phyloP scores from a whole-genome alignment of 1,140 invertebrate species.

The Drosophila mayri region DNA sequence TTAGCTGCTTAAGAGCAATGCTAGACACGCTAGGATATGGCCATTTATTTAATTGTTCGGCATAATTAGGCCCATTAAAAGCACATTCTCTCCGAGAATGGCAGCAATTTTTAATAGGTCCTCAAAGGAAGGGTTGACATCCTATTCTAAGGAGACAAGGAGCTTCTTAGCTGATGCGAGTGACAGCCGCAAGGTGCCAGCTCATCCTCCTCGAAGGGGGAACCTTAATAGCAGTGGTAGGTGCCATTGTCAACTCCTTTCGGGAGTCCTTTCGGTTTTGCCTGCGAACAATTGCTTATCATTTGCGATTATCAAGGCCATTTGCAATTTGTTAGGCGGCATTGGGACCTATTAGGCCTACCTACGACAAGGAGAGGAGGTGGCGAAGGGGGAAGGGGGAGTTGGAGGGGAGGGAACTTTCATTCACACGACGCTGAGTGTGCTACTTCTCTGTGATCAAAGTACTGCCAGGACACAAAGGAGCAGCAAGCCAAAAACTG shows the following conservation, averaged over 20 bases:
- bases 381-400: too few species aligned
- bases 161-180: background rate
- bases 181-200: constrained; percentile 8
- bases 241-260: constrained; percentile 14
- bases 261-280: background rate
- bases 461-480: constrained; percentile 22
- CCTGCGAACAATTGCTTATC: constrained; percentile 34
- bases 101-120: constrained; percentile 11
- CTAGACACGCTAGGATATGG: background rate
- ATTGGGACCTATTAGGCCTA: constrained; percentile 11
- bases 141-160: background rate
- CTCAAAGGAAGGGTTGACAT: background rate
- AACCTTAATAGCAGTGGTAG: background rate
- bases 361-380: background rate
- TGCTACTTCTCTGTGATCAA: constrained; percentile 22
- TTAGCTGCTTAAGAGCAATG: constrained; percentile 1
- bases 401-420: background rate
- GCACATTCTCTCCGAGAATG: constrained; percentile 15
- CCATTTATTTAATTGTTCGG: constrained; percentile 21
- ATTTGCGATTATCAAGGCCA: constrained; percentile 33
- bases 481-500: constrained; percentile 38
- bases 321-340: constrained; percentile 19
- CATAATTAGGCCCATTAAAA: constrained; percentile 22
- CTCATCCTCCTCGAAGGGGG: background rate
- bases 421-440: background rate